A percentile compares a stretch with the other conserved stretches of the same genome.
phyloP scores from a whole-genome alignment of 2,888 invertebrate genomes.

The Cryptocheilus praepositus region DNA sequence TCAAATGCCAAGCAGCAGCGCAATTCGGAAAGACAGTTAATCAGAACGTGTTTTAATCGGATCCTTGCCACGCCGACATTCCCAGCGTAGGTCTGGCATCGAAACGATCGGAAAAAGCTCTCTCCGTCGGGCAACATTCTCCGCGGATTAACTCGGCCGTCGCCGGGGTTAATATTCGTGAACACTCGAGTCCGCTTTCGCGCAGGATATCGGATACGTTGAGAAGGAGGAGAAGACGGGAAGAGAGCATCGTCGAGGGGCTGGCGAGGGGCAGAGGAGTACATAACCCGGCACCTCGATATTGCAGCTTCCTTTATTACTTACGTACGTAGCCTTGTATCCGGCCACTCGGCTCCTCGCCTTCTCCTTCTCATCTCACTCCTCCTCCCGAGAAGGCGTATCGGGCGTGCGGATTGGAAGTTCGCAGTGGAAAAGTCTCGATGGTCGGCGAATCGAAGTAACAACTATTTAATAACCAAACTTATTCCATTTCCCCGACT shows the following conservation, averaged over 20 bases:
- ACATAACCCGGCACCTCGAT: slow-evolving; percentile 41
- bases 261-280: slow-evolving; percentile 13
- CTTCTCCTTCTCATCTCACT: not conserved
- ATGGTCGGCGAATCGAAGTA: slow-evolving; percentile 37
- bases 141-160: no score
- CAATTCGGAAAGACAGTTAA: no score
- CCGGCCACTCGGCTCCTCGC: not conserved
- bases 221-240: slow-evolving; percentile 19
- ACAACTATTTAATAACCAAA: slow-evolving; percentile 66
- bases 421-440: slow-evolving; percentile 9
- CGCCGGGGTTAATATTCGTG: slow-evolving; percentile 11
- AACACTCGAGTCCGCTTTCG: slow-evolving; percentile 8
- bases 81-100: not conserved
- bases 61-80: no score
- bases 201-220: slow-evolving; percentile 39
- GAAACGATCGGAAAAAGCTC: no score
- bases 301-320: slow-evolving; percentile 57
- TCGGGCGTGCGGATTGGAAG: slow-evolving; percentile 11
- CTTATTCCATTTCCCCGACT: slow-evolving; percentile 60
- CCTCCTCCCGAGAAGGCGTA: not conserved
- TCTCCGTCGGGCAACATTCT: no score
- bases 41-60: no score
- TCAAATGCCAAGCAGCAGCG: no score
- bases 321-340: slow-evolving; percentile 40
- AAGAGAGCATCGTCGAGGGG: not conserved